Conservation (phyloP, 2,113 vertebrate species). For the Nematolebias whitei region DNA sequence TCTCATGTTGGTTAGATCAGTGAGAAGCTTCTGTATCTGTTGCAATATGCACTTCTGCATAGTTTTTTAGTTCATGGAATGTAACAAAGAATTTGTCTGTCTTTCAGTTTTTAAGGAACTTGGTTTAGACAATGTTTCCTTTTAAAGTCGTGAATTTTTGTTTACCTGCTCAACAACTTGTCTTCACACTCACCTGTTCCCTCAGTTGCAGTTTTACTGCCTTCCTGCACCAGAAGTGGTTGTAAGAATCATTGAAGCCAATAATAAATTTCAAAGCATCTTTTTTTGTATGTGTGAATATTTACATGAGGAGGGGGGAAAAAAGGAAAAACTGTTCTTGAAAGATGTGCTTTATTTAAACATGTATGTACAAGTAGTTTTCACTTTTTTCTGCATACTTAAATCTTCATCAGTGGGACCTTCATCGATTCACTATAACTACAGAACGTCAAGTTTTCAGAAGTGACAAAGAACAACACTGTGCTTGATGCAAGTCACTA, state of each 20-base stretch:
- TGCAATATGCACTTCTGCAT: conserved; percentile 82
- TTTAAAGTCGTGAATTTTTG: conserved; percentile 18
- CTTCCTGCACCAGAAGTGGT: conserved; percentile 31
- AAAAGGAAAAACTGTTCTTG: conserved; percentile 29
- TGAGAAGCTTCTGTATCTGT: conserved; percentile 40
- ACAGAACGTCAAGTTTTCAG: conserved; percentile 51
- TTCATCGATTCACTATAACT: conserved; percentile 60
- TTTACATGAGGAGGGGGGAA: background rate
- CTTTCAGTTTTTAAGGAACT: conserved; percentile 15
- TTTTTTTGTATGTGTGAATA: conserved; percentile 2
- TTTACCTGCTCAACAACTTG: conserved; percentile 23
- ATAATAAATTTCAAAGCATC: conserved; percentile 97
- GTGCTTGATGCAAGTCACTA: conserved; percentile 54
- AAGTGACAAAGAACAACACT: conserved; percentile 51
- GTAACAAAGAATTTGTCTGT: conserved; percentile 1
- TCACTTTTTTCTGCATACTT: conserved; percentile 70
- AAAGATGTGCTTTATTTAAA: conserved; percentile 82
- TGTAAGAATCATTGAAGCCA: conserved; percentile 81
- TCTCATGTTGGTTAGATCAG: conserved; percentile 35
- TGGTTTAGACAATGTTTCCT: conserved; percentile 15
- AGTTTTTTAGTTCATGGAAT: conserved; percentile 72
- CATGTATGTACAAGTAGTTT: conserved; percentile 76
- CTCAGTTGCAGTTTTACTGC: conserved; percentile 17
- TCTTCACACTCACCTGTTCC: background rate
- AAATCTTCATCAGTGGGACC: conserved; percentile 50